phyloP scores from a whole-genome alignment of 2,113 vertebrate genomes.

The Perca fluviatilis region DNA sequence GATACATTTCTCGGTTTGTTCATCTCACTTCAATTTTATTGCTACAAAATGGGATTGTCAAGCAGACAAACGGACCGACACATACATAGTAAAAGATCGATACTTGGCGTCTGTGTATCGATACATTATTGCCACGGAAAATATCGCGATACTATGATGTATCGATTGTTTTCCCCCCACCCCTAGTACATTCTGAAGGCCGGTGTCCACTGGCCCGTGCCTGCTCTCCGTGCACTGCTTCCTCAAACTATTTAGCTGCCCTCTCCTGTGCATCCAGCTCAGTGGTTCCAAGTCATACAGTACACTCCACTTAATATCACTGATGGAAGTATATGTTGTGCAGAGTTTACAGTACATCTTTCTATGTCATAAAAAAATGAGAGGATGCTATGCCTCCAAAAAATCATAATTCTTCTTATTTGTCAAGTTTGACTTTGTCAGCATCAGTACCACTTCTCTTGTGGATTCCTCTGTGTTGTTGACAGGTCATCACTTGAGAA shows the following conservation, averaged over 20 bases:
- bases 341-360: background rate
- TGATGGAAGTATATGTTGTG: background rate
- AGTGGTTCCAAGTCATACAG: background rate
- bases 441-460: background rate
- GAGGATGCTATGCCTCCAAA: background rate
- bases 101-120: too few species aligned
- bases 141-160: too few species aligned
- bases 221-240: conserved; percentile 16
- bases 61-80: too few species aligned
- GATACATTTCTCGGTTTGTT: too few species aligned
- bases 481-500: conserved; percentile 13
- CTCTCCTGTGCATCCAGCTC: conserved; percentile 1
- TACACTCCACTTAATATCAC: too few species aligned
- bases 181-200: background rate
- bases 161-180: too few species aligned
- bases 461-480: background rate
- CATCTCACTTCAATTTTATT: too few species aligned
- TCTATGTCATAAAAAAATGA: background rate
- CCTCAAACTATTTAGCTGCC: conserved; percentile 31
- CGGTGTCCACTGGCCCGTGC: background rate
- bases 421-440: background rate
- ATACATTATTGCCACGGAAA: too few species aligned
- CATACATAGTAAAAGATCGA: too few species aligned
- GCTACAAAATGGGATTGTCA: too few species aligned
- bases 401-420: background rate